Base-by-base conservation (phyloP, 2,113 vertebrate genomes). In the Erythrocercus mccallii region DNA sequence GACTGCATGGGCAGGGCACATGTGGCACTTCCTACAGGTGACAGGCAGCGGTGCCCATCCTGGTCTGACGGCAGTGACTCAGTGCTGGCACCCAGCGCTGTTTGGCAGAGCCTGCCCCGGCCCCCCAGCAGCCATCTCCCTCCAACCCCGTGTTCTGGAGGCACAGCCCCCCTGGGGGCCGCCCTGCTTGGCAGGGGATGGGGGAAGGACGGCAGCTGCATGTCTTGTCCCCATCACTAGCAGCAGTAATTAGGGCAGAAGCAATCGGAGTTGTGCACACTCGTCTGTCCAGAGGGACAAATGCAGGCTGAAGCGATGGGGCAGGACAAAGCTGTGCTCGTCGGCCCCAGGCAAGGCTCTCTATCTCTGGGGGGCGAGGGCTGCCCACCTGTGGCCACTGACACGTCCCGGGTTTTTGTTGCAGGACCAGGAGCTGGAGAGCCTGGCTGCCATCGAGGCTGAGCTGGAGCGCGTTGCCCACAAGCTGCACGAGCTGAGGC, bases 341-440 rank as follows among this genome's bases (percentile, higher is more conserved):
- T 25, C 57, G 24, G 21, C 27, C 51, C 24, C 3, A 1, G 37
- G 18, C 35, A 45, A 50, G 30, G 65, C 33, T 81, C 64, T 31
- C 35, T 0, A 2, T 6, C 33, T 66, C 27, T 24, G 19, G 12
- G 37, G 47, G 24, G 1, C 0, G 2, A 92, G 54, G 53, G 74
- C 31, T 53, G 65, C 54, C 20, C 15, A 9, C 20, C 42, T 1
- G 1, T 1, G 4, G 53, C 35, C 4, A 0, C 76, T 94, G 65
- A 95, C 1, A 1, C 1, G 20, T 40, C 48, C 48, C 1, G 27
- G 40, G 18, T 77, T 94, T 85, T 45, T 48, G 20, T 86, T 96
- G 51, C 97, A 99, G 99, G 99, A 99, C 65, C 98, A 98, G 73
- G 99, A 99, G 94, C 98, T 99, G 87, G 99, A 99, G 95, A 99